A percentile compares a stretch with the other conserved stretches of the same genome.
These are phyloP conservation scores for Lophotis ruficrista DNA, from an alignment of 2,113 vertebrate genomes.

Conservation along the genomic window DNA sequence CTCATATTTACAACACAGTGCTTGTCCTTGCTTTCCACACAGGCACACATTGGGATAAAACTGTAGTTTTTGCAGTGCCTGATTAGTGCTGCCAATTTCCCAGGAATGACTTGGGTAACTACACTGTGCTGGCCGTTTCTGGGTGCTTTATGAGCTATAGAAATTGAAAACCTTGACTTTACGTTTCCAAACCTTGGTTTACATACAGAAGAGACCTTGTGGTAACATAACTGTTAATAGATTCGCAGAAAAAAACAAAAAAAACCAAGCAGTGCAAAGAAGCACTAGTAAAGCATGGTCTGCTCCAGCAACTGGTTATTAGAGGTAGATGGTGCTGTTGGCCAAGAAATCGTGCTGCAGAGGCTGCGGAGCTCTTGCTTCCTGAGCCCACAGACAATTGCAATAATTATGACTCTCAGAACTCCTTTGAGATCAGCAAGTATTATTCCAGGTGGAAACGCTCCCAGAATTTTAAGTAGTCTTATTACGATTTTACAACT, in stretches of 20 bases:
- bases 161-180: neutral
- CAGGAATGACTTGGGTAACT: accelerated
- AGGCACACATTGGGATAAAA: neutral
- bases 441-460: neutral
- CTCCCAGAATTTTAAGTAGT: neutral
- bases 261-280: neutral
- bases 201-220: neutral
- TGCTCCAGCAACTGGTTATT: neutral
- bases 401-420: slow-evolving; percentile 7
- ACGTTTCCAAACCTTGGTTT: neutral
- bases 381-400: slow-evolving; percentile 28
- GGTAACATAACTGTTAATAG: accelerated
- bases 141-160: neutral
- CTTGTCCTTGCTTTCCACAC: neutral
- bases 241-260: neutral
- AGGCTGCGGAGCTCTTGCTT: neutral
- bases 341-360: slow-evolving; percentile 33
- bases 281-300: accelerated
- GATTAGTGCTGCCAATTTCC: neutral
- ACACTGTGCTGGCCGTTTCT: neutral
- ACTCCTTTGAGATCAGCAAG: slow-evolving; percentile 35
- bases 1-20: neutral
- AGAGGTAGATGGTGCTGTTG: slow-evolving; percentile 71
- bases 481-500: neutral
- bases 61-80: neutral